Conservation (phyloP, 2,888 invertebrate genomes). For the Caenorhabditis becei region DNA sequence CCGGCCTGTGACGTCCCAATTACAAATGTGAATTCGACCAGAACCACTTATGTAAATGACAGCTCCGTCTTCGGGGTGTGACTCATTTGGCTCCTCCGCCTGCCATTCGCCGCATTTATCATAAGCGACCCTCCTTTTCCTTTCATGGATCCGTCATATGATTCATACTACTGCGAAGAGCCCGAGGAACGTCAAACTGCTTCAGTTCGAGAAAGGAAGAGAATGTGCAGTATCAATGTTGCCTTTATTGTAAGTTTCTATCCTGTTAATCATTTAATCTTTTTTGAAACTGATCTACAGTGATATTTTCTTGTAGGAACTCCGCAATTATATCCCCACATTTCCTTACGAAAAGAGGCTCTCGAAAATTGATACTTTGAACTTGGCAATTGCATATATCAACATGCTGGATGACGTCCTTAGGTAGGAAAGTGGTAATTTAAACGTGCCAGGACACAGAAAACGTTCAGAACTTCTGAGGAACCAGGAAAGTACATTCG, state of each 20-base stretch:
- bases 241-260: slow-evolving; percentile 76
- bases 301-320: slow-evolving; percentile 85
- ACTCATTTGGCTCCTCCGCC: slow-evolving; percentile 6
- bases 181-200: slow-evolving; percentile 88
- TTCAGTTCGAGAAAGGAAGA: slow-evolving; percentile 95
- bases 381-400: slow-evolving; percentile 97
- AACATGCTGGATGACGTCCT: slow-evolving; percentile 87
- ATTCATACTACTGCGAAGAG: slow-evolving; percentile 52
- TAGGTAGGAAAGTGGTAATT: slow-evolving; percentile 37
- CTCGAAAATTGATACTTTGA: slow-evolving; percentile 97
- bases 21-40: slow-evolving; percentile 51
- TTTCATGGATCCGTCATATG: slow-evolving; percentile 40
- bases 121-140: slow-evolving; percentile 8
- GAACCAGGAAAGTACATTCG: slow-evolving; percentile 74
- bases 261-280: neutral
- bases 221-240: slow-evolving; percentile 99
- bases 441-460: neutral
- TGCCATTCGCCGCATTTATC: slow-evolving; percentile 28
- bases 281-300: slow-evolving; percentile 21
- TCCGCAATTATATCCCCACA: slow-evolving; percentile 97
- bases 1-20: slow-evolving; percentile 41
- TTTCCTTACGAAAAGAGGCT: slow-evolving; percentile 98
- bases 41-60: slow-evolving; percentile 62
- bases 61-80: slow-evolving; percentile 32
- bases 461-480: slow-evolving; percentile 58